Conservation (phyloP, 1,140 invertebrate genomes). For the Heliconius melpomene region DNA sequence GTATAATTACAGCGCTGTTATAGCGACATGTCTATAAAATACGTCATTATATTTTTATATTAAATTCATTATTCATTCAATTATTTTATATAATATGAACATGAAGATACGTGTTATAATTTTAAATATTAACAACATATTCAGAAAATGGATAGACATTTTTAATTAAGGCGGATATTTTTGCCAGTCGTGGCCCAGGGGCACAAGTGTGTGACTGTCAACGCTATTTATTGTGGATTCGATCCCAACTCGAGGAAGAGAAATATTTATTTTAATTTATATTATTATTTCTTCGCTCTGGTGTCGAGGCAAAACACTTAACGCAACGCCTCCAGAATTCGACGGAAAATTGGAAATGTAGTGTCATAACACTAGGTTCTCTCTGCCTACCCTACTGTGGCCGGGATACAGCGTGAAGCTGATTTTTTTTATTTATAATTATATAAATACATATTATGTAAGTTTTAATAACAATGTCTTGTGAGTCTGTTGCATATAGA, state of each 20-base stretch:
- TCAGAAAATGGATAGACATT: neutral
- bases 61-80: constrained; percentile 21
- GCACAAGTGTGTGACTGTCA: too few relatives aligned
- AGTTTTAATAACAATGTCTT: neutral
- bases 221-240: too few relatives aligned
- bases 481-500: too few relatives aligned
- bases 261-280: too few relatives aligned
- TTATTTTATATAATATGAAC: neutral
- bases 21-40: constrained; percentile 31
- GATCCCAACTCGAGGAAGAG: too few relatives aligned
- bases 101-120: neutral
- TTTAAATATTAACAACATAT: neutral
- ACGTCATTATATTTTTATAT: constrained; percentile 28
- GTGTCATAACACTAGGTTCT: too few relatives aligned
- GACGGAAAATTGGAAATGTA: too few relatives aligned
- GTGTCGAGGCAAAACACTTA: too few relatives aligned
- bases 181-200: neutral
- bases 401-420: too few relatives aligned
- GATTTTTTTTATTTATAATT: neutral
- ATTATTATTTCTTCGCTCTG: too few relatives aligned
- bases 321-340: too few relatives aligned
- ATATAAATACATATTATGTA: neutral
- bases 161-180: neutral
- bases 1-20: constrained; percentile 30
- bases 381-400: too few relatives aligned